Conservation (phyloP, 2,888 invertebrate species). For the Matsumyia berberina region DNA sequence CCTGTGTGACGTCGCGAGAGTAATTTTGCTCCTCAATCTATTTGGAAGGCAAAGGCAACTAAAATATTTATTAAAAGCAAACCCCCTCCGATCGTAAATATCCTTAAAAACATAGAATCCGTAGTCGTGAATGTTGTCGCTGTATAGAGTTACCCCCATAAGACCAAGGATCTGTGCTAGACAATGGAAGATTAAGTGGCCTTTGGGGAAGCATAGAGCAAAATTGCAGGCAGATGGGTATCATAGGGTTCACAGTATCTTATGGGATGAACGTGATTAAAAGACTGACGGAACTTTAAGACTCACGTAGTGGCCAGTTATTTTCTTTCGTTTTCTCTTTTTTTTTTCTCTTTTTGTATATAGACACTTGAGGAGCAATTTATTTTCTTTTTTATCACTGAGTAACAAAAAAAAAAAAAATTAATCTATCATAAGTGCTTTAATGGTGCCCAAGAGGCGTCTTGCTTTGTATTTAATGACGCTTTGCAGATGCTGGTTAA, state of each 20-base stretch:
- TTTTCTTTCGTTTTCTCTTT: conserved; percentile 6
- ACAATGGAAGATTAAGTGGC: conserved; percentile 76
- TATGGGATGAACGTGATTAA: conserved; percentile 74
- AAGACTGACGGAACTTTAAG: conserved; percentile 65
- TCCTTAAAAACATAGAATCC: conserved; percentile 63
- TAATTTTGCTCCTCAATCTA: conserved; percentile 62
- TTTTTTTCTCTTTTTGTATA: background rate
- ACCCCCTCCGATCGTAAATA: conserved; percentile 73
- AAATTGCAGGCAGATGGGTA: conserved; percentile 71
- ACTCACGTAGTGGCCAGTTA: conserved; percentile 67
- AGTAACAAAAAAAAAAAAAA: conserved; percentile 43
- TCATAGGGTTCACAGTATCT: conserved; percentile 68
- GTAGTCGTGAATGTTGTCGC: conserved; percentile 42
- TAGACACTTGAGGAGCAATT: conserved; percentile 54
- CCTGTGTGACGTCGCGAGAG: conserved; percentile 62
- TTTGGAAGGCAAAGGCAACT: conserved; percentile 47
- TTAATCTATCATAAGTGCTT: conserved; percentile 67
- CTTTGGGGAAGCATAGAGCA: conserved; percentile 72
- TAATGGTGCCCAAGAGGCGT: conserved; percentile 58
- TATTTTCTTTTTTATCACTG: conserved; percentile 61
- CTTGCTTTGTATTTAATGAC: conserved; percentile 42
- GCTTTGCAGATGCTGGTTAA: conserved; percentile 30
- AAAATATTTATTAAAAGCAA: conserved; percentile 75
- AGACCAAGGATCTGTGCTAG: conserved; percentile 37
- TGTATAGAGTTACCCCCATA: conserved; percentile 43